phyloP scores from a whole-genome alignment of 2,113 vertebrate species.

The Notarius quadriscutis region DNA sequence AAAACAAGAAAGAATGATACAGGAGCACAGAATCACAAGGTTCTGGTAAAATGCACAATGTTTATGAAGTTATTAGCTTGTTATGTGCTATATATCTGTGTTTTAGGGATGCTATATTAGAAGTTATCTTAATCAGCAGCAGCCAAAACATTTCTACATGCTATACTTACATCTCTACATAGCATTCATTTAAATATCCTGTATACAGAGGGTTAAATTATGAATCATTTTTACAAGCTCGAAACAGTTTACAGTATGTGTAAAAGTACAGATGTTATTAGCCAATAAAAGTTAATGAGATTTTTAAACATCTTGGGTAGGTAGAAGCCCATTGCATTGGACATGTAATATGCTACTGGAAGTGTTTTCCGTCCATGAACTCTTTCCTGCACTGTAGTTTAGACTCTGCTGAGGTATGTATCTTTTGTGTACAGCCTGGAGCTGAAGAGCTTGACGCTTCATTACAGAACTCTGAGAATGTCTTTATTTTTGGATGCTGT shows the following conservation, averaged over 20 bases:
- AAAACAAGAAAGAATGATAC: neutral
- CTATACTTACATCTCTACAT: neutral
- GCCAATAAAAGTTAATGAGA: constrained; percentile 11
- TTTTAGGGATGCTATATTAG: neutral
- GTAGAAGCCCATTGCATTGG: neutral
- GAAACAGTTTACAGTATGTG: neutral
- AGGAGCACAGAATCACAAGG: neutral
- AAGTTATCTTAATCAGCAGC: neutral
- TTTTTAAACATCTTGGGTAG: constrained; percentile 8
- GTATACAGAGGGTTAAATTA: neutral
- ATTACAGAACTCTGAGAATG: constrained; percentile 57
- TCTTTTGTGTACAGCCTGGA: constrained; percentile 57
- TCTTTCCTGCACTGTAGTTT: constrained; percentile 54
- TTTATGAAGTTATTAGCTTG: constrained; percentile 10
- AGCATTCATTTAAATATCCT: neutral
- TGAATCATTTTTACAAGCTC: neutral
- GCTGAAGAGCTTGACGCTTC: constrained; percentile 56
- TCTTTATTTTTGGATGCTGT: constrained; percentile 61
- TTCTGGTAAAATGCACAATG: neutral
- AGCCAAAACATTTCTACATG: neutral
- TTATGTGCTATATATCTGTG: neutral
- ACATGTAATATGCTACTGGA: constrained; percentile 31
- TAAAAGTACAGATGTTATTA: constrained; percentile 15
- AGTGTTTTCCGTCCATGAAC: constrained; percentile 29
- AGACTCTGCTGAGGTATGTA: constrained; percentile 46